A percentile compares a stretch with the other conserved stretches of the same genome.
Conservation (phyloP, 2,797 vertebrate genomes). For the Lepidocolaptes lacrymiger region DNA sequence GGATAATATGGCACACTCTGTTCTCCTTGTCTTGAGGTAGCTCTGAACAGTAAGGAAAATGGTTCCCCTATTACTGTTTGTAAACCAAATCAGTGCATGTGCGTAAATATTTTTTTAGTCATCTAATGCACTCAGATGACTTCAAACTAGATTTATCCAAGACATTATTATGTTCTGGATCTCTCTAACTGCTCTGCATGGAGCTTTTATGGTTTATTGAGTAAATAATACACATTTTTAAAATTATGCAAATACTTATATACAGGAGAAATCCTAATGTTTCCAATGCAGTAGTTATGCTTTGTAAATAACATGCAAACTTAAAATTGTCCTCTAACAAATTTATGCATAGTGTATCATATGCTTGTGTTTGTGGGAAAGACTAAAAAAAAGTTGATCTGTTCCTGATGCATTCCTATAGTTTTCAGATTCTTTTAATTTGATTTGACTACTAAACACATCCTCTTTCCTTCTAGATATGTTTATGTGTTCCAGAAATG, state of each 20-base stretch:
- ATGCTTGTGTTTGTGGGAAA: neutral
- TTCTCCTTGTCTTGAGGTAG: neutral
- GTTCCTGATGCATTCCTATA: neutral
- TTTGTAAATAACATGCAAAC: slow-evolving; percentile 29
- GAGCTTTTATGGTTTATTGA: slow-evolving; percentile 41
- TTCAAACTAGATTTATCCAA: slow-evolving; percentile 30
- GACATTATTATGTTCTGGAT: neutral
- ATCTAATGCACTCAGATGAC: neutral
- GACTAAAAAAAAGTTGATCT: neutral
- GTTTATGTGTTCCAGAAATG: neutral
- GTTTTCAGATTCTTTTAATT: neutral
- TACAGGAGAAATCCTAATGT: neutral
- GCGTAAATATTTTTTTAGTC: slow-evolving; percentile 2
- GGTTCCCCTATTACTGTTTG: neutral
- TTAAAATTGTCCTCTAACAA: slow-evolving; percentile 7
- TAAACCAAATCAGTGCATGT: neutral
- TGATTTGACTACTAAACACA: neutral
- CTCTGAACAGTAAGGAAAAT: neutral
- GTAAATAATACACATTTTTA: slow-evolving; percentile 21
- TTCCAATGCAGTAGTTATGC: slow-evolving; percentile 10
- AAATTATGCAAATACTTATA: slow-evolving; percentile 12
- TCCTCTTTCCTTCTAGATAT: neutral
- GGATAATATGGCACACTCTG: neutral
- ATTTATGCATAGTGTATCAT: neutral
- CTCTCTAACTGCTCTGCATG: slow-evolving; percentile 41